These are phyloP conservation scores for Sthenelais limicola DNA, from an alignment of 2,888 invertebrate species.

Conservation along the genomic window DNA sequence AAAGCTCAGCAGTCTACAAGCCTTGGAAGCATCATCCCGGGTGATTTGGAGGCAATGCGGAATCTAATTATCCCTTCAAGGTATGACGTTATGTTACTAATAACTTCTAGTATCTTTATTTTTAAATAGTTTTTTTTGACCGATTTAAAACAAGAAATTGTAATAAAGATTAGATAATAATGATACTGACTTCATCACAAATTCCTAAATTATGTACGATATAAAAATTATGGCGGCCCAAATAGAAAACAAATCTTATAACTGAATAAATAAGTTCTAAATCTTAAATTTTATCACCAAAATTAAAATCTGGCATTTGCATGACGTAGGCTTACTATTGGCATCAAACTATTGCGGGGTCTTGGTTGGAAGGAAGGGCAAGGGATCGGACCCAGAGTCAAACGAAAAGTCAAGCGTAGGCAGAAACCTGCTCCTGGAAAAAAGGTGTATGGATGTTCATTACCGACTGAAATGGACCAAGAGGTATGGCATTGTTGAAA, in stretches of 20 bases:
- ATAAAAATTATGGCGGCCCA: background rate
- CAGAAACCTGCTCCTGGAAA: background rate
- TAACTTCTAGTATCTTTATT: no score
- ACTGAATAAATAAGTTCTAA: no score
- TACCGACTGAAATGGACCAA: no score
- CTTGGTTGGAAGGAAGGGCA: conserved; percentile 96
- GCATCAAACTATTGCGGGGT: conserved; percentile 85
- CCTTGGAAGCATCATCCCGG: conserved; percentile 75
- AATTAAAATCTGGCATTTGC: no score
- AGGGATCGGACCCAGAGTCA: conserved; percentile 80
- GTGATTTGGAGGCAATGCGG: conserved; percentile 80
- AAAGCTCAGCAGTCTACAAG: background rate
- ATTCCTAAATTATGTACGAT: background rate
- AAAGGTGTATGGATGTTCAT: conserved; percentile 62
- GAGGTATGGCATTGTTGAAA: no score
- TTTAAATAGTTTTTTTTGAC: no score
- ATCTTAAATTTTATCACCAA: no score
- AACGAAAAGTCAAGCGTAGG: conserved; percentile 38
- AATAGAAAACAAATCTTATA: no score
- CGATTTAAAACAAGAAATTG: no score
- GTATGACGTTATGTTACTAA: conserved; percentile 68
- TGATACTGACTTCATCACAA: background rate
- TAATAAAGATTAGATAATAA: background rate
- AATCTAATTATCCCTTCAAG: conserved; percentile 80
- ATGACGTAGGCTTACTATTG: conserved; percentile 81